Conservation (phyloP, 2,113 vertebrate species). For the Laterallus jamaicensis region DNA sequence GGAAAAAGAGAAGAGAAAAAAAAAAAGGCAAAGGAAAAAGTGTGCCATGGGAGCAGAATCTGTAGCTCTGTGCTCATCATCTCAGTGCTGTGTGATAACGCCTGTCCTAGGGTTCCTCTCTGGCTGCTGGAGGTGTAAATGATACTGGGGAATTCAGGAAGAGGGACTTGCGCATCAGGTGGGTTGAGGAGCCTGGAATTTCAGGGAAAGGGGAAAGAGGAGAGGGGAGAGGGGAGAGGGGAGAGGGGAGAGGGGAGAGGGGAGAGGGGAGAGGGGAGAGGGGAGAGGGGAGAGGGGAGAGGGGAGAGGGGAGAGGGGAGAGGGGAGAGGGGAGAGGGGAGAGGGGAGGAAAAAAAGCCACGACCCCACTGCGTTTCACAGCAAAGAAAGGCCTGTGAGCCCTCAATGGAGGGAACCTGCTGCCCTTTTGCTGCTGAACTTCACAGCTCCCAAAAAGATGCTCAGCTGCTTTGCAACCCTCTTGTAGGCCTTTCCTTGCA, state of each 20-base stretch:
- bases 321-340: no score
- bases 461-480: not conserved
- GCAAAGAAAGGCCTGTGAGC: not conserved
- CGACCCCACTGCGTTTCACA: no score
- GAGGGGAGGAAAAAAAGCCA: no score
- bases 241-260: no score
- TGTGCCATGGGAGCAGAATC: not conserved
- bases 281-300: no score
- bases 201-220: not conserved
- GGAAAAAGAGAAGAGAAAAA: no score
- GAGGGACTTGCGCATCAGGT: not conserved
- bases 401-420: not conserved
- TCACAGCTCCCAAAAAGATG: not conserved
- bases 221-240: no score
- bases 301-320: no score
- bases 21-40: not conserved
- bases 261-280: no score
- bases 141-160: not conserved
- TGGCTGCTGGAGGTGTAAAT: not conserved
- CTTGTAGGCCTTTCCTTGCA: not conserved
- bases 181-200: not conserved
- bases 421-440: not conserved
- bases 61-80: not conserved
- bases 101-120: not conserved
- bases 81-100: rapidly evolving